phyloP scores from a whole-genome alignment of 2,888 invertebrate genomes.

The Orthosia gothica region DNA sequence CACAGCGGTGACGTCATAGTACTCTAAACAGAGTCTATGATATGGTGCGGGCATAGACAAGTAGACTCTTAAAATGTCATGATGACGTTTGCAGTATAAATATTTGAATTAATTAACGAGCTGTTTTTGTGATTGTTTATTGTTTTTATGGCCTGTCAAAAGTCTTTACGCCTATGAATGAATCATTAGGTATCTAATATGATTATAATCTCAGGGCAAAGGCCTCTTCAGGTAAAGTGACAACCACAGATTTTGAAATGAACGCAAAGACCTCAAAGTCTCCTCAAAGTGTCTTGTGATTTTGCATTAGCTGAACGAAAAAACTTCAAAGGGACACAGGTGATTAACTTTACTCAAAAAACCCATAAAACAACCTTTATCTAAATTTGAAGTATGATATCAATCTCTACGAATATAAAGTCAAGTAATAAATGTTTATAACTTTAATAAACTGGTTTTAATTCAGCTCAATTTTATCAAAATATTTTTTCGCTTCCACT shows the following conservation, averaged over 20 bases:
- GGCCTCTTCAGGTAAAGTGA: background rate
- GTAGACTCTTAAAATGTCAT: slow-evolving; percentile 24
- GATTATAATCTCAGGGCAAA: background rate
- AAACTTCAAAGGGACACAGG: too few relatives aligned
- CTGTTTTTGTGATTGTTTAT: slow-evolving; percentile 20
- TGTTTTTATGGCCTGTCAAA: slow-evolving; percentile 10
- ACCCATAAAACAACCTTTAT: too few relatives aligned
- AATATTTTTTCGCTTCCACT: background rate
- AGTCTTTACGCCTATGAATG: slow-evolving; percentile 4
- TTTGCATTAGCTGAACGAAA: too few relatives aligned
- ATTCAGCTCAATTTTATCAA: background rate
- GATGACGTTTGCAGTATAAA: slow-evolving; percentile 33
- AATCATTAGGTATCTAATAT: slow-evolving; percentile 5
- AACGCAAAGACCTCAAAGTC: too few relatives aligned
- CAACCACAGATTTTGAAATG: too few relatives aligned
- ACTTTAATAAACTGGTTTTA: background rate
- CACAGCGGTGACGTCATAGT: slow-evolving; percentile 45
- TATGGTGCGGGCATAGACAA: slow-evolving; percentile 24
- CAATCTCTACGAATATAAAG: background rate
- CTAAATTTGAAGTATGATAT: too few relatives aligned
- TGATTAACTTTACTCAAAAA: too few relatives aligned
- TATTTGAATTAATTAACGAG: slow-evolving; percentile 12
- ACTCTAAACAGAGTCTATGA: slow-evolving; percentile 29
- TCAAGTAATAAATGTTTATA: background rate
- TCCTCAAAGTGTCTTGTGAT: too few relatives aligned